Evolutionary conservation across 2,888 invertebrate species (phyloP).

Genomic region (Amphimallon solstitiale): DNA sequence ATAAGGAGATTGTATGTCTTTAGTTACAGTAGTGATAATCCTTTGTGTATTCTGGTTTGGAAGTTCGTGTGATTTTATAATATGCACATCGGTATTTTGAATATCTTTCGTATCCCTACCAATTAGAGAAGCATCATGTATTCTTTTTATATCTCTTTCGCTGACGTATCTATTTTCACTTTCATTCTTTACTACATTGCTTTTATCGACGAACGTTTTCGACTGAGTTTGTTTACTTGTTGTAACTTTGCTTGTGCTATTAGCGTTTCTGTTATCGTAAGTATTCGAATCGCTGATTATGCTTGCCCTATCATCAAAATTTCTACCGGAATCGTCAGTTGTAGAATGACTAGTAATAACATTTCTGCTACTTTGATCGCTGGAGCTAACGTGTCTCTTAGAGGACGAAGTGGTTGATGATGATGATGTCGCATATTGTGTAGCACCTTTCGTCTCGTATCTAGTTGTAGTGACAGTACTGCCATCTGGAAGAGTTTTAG

Average conservation of each 20-base stretch:
- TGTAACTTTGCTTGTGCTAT: background rate
- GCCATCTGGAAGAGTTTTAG: conserved; percentile 73
- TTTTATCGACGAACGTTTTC: background rate
- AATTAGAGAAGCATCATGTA: conserved; percentile 48
- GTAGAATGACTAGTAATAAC: conserved; percentile 33
- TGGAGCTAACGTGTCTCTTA: conserved; percentile 14
- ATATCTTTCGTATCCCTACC: conserved; percentile 16
- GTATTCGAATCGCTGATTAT: conserved; percentile 6
- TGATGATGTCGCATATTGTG: conserved; percentile 36
- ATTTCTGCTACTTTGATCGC: conserved; percentile 43
- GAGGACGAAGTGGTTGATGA: conserved; percentile 46
- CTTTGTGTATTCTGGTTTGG: background rate
- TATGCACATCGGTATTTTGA: conserved; percentile 7
- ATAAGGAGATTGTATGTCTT: too few relatives aligned
- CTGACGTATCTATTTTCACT: conserved; percentile 42
- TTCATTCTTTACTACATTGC: background rate
- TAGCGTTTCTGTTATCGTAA: background rate
- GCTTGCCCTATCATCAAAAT: conserved; percentile 25
- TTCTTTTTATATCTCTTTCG: conserved; percentile 25
- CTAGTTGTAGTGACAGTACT: conserved; percentile 75
- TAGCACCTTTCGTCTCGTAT: conserved; percentile 67
- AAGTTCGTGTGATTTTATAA: background rate
- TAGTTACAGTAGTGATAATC: too few relatives aligned
- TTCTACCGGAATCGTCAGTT: conserved; percentile 30
- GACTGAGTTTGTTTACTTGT: background rate